Conservation (phyloP, 2,888 invertebrate genomes). For the Clostera curtula region DNA sequence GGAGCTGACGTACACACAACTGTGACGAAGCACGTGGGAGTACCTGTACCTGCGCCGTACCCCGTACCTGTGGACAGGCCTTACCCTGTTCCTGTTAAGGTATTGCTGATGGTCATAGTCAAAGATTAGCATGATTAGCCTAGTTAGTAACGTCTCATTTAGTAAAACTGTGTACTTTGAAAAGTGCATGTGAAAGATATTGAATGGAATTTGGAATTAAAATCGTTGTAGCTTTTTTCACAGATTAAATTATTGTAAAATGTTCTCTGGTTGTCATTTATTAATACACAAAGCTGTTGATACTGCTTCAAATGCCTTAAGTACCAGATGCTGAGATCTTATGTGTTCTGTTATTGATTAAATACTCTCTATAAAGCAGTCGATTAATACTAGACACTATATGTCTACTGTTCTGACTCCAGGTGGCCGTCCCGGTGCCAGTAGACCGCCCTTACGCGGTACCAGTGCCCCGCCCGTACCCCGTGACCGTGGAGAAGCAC, state of each 20-base stretch:
- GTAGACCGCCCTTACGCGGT: slow-evolving; percentile 70
- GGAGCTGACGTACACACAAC: slow-evolving; percentile 68
- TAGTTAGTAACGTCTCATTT: too few relatives aligned
- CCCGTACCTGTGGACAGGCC: slow-evolving; percentile 66
- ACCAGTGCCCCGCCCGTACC: slow-evolving; percentile 64
- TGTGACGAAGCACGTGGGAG: slow-evolving; percentile 65
- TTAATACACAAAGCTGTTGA: too few relatives aligned
- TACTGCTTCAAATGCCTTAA: too few relatives aligned
- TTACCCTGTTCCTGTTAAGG: slow-evolving; percentile 61
- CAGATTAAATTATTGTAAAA: background rate
- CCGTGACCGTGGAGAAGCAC: slow-evolving; percentile 63
- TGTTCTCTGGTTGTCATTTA: slow-evolving; percentile 8
- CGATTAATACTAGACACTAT: too few relatives aligned
- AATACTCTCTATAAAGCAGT: too few relatives aligned
- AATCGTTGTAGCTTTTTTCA: background rate
- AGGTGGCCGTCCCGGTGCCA: slow-evolving; percentile 65
- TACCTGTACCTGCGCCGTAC: slow-evolving; percentile 65
- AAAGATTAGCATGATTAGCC: too few relatives aligned
- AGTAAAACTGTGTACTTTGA: too few relatives aligned
- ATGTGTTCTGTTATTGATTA: too few relatives aligned
- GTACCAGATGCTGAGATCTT: too few relatives aligned
- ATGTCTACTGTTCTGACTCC: too few relatives aligned
- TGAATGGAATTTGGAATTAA: background rate
- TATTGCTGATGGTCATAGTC: too few relatives aligned
- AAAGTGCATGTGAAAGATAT: too few relatives aligned